Evolutionary conservation across 2,888 invertebrate genomes (phyloP).

Genomic region (Limnephilus rhombicus): DNA sequence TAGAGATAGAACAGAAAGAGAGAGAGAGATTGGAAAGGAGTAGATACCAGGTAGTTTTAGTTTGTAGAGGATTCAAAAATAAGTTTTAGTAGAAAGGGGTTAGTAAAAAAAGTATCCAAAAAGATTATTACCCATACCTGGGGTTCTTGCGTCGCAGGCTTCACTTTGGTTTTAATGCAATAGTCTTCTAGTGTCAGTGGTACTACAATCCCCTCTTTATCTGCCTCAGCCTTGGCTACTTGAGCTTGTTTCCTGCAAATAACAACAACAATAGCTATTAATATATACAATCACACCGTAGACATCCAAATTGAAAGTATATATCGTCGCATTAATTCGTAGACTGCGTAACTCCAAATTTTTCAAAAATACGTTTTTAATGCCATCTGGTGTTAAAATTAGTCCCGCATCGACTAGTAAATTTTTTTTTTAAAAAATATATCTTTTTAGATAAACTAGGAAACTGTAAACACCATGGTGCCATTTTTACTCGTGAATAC

Average conservation of each 20-base stretch:
- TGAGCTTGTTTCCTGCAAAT: constrained; percentile 94
- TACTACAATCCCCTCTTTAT: constrained; percentile 97
- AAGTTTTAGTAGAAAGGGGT: not conserved
- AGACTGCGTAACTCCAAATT: too few relatives aligned
- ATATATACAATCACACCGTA: not conserved
- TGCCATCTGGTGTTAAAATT: too few relatives aligned
- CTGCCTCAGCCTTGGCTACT: constrained; percentile 95
- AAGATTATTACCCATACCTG: constrained; percentile 72
- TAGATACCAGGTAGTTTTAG: not conserved
- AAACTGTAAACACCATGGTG: too few relatives aligned
- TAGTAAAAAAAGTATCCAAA: not conserved
- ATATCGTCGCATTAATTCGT: too few relatives aligned
- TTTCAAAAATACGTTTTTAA: too few relatives aligned
- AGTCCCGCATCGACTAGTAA: too few relatives aligned
- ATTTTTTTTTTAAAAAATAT: too few relatives aligned
- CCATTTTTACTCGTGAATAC: too few relatives aligned
- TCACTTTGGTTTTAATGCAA: constrained; percentile 95
- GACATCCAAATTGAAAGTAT: not conserved
- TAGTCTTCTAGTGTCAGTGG: constrained; percentile 99
- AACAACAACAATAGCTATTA: not conserved
- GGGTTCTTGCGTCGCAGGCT: constrained; percentile 88
- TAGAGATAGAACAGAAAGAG: not conserved
- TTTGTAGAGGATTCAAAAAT: not conserved
- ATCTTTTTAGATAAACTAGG: too few relatives aligned
- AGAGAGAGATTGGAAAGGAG: not conserved